phyloP scores from a whole-genome alignment of 2,113 vertebrate genomes.

The Megalops atlanticus region DNA sequence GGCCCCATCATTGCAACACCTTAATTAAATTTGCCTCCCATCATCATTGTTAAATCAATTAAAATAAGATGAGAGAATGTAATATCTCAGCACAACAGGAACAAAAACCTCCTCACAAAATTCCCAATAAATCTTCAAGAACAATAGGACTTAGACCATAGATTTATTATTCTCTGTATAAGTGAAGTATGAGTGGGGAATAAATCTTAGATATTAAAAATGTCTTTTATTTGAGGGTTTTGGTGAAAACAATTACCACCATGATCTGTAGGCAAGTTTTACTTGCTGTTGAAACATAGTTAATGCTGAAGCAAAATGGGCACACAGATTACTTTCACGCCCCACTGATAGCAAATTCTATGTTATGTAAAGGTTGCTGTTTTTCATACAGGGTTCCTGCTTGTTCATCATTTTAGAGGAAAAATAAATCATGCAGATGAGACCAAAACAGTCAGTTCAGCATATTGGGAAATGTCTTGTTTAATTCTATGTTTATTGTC shows the following conservation, averaged over 20 bases:
- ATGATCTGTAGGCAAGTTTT: conserved; percentile 16
- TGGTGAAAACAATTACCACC: conserved; percentile 26
- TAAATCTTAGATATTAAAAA: background rate
- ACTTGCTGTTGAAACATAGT: conserved; percentile 46
- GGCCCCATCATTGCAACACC: background rate
- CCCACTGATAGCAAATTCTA: conserved; percentile 45
- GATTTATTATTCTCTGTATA: background rate
- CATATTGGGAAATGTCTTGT: conserved; percentile 60
- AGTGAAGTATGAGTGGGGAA: background rate
- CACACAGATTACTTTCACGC: conserved; percentile 48
- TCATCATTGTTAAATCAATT: conserved; percentile 6
- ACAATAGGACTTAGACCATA: background rate
- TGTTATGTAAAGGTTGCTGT: conserved; percentile 51
- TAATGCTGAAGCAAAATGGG: conserved; percentile 41
- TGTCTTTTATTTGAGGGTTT: conserved; percentile 9
- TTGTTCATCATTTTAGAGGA: conserved; percentile 69
- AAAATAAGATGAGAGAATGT: background rate
- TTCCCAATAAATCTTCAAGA: conserved; percentile 21
- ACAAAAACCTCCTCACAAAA: background rate
- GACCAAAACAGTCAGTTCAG: conserved; percentile 57
- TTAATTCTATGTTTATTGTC: conserved; percentile 46
- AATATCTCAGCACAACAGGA: background rate
- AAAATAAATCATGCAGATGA: conserved; percentile 71
- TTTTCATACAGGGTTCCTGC: conserved; percentile 57
- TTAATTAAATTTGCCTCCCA: background rate